These are phyloP conservation scores for Tapera naevia DNA, from an alignment of 2,797 vertebrate genomes.

Conservation along the genomic window DNA sequence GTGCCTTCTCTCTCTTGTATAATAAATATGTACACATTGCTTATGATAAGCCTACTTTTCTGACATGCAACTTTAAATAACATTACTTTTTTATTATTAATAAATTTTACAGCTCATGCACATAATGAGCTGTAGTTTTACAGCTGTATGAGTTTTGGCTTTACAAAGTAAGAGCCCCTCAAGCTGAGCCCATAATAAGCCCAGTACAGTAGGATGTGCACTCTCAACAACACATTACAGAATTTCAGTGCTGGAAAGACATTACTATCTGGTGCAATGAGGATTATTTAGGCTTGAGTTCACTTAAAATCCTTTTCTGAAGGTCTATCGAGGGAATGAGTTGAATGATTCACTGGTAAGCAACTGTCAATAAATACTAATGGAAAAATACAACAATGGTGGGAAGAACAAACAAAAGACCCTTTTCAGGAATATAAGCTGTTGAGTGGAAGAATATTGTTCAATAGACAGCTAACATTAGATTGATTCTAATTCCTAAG, in stretches of 20 bases:
- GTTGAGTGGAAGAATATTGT: not conserved
- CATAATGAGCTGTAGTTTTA: not conserved
- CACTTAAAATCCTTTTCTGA: not conserved
- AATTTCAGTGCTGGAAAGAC: not conserved
- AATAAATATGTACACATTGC: not conserved
- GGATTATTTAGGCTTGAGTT: not conserved
- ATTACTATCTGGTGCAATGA: not conserved
- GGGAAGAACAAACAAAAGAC: not conserved
- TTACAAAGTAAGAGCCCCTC: not conserved
- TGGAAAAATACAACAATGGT: not conserved
- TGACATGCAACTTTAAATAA: not conserved
- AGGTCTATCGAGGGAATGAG: not conserved
- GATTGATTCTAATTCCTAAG: not conserved
- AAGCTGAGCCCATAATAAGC: not conserved
- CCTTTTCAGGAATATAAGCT: not conserved
- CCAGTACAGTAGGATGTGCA: not conserved
- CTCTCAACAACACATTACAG: not conserved
- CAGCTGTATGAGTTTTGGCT: not conserved
- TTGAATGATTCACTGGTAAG: not conserved
- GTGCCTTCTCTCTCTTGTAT: accelerated
- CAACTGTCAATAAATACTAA: not conserved
- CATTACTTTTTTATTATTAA: not conserved
- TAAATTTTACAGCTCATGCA: not conserved
- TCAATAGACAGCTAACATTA: not conserved
- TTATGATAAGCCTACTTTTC: not conserved